A percentile compares a stretch with the other conserved stretches of the same genome.
These are phyloP conservation scores for Stenopsyche tienmushanensis DNA, from an alignment of 1,140 invertebrate species.

Conservation along the genomic window DNA sequence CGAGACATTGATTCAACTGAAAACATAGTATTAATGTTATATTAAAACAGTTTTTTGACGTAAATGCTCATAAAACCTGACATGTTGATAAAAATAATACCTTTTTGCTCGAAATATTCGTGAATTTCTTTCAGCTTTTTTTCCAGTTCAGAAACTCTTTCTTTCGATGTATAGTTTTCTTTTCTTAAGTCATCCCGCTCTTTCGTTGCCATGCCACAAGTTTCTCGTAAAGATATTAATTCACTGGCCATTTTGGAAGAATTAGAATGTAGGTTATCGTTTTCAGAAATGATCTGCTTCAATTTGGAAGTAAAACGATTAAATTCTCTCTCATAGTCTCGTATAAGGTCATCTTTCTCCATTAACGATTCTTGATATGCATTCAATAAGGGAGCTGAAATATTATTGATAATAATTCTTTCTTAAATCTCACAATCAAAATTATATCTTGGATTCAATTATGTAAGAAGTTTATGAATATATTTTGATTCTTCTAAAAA, in stretches of 20 bases:
- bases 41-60: neutral
- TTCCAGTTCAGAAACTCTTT: slow-evolving; percentile 23
- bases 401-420: neutral
- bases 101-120: slow-evolving; percentile 37
- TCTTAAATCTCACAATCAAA: too few relatives aligned
- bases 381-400: slow-evolving; percentile 60
- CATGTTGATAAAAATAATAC: slow-evolving; percentile 14
- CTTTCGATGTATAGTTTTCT: slow-evolving; percentile 27
- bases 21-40: too few relatives aligned
- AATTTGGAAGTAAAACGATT: slow-evolving; percentile 61
- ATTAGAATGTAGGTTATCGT: slow-evolving; percentile 58
- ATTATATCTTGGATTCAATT: too few relatives aligned
- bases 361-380: slow-evolving; percentile 66
- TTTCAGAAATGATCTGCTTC: slow-evolving; percentile 64
- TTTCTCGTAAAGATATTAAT: slow-evolving; percentile 13
- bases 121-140: slow-evolving; percentile 36
- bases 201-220: slow-evolving; percentile 24
- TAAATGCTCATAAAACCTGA: too few relatives aligned
- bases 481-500: neutral
- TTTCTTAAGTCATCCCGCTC: slow-evolving; percentile 34
- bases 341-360: slow-evolving; percentile 67
- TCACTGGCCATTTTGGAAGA: slow-evolving; percentile 22
- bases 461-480: too few relatives aligned
- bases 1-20: slow-evolving; percentile 53
- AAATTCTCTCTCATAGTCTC: slow-evolving; percentile 61